Conservation (phyloP, 2,797 vertebrate species). For the Sebastes hubbsi region DNA sequence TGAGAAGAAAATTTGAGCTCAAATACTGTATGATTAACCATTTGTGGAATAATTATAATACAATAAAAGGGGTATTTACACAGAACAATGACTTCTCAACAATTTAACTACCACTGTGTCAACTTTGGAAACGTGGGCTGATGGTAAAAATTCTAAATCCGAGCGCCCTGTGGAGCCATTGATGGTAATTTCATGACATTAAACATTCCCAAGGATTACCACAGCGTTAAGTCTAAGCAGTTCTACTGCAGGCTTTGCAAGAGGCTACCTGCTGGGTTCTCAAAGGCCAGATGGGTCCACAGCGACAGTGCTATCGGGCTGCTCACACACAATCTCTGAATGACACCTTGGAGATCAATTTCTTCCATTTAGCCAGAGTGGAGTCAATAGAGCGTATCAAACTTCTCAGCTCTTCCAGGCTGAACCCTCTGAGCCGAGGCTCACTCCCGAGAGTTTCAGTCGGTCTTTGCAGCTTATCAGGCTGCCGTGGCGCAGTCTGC, state of each 20-base stretch:
- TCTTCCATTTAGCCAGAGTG: slow-evolving; percentile 54
- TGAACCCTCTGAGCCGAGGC: slow-evolving; percentile 34
- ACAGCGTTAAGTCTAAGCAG: not conserved
- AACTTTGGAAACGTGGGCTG: not conserved
- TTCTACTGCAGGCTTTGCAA: not conserved
- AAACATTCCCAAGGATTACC: not conserved
- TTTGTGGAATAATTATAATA: no score
- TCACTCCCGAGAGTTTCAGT: slow-evolving; percentile 25
- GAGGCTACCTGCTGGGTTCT: slow-evolving; percentile 31
- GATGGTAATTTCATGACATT: not conserved
- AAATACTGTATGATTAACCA: not conserved
- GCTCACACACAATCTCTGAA: slow-evolving; percentile 48
- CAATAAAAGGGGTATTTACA: not conserved
- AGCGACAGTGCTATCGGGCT: slow-evolving; percentile 6
- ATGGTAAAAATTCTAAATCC: not conserved
- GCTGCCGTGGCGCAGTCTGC: not conserved
- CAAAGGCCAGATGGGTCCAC: slow-evolving; percentile 35
- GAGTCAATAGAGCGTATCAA: slow-evolving; percentile 54
- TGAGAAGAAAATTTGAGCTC: no score
- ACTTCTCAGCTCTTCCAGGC: slow-evolving; percentile 37
- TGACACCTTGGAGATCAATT: slow-evolving; percentile 65
- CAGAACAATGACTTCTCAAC: not conserved
- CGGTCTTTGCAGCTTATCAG: slow-evolving; percentile 16
- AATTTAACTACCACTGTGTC: not conserved
- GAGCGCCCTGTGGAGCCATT: not conserved